Base-by-base conservation (phyloP, 2,888 invertebrate genomes). In the Ornithoptera priamus region DNA sequence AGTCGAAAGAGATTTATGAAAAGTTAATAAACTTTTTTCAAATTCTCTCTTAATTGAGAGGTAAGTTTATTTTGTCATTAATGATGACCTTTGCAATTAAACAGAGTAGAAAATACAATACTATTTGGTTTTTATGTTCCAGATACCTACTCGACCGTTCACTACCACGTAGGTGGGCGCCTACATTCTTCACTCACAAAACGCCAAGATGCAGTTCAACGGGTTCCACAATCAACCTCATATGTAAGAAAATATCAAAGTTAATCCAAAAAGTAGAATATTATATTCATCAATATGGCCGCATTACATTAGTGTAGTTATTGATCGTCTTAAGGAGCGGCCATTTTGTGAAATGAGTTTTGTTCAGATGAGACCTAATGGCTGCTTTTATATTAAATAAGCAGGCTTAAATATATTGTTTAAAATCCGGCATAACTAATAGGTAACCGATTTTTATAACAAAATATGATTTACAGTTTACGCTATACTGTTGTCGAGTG, bases 11-110 rank as follows among this genome's bases (percentile, higher is more conserved):
- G 77, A 87, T 86, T 87, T 86, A 91, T 90, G 90, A 86, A 77
- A 86, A 85, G 82, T 76, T 77, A 77, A 77, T 77, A 80, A 80
- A 80, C 77, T 81, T 81, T 83, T 65, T 61, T 79, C 75, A 87
- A 86, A 92, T 87, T 91, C 92, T 92, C 92, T 92, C 92, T 80
- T 80, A 81, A 73, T 80, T 80, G 92, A 92, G 93, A 92, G 93
- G 93, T 93, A 81, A 86, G 87, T 83, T 18, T 62, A 53, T 58
- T 53, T 56, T 63, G 4, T 65, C 56, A 12, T 46, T 17, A 62
- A 22, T 62, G 3, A 56, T 18, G 46, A 50, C 7, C 12, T 67
- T 22, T 65, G 50, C n/a, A 50, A 4, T 12, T 42, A 30, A 30
- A 15, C n/a, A 1, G 57, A 22, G n/a, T 22, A 58, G 22, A 15